Conservation (phyloP, 1,140 invertebrate genomes). For the Heliconius nattereri region DNA sequence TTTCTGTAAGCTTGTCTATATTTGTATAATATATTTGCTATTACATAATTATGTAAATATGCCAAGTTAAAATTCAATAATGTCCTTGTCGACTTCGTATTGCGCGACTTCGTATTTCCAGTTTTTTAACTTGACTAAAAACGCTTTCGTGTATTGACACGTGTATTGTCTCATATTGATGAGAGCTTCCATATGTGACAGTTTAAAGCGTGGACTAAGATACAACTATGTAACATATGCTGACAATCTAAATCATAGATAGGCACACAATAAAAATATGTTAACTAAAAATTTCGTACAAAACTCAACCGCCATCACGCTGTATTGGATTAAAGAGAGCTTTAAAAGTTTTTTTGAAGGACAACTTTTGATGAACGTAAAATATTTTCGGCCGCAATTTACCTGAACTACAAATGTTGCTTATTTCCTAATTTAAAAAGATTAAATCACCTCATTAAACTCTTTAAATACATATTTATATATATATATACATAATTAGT, state of each 20-base stretch:
- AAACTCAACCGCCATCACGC: background rate
- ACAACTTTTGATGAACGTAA: constrained; percentile 4
- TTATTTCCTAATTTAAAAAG: background rate
- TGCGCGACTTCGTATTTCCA: no score
- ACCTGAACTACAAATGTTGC: background rate
- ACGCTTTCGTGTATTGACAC: no score
- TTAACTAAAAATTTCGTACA: background rate
- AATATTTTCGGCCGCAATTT: background rate
- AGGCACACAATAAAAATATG: background rate
- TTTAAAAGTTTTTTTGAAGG: background rate
- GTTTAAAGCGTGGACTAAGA: background rate
- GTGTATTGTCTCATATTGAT: no score
- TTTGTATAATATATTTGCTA: no score
- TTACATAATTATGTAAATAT: no score
- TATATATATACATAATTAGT: background rate
- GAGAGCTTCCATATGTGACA: background rate
- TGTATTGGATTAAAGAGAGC: background rate
- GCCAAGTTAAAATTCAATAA: no score
- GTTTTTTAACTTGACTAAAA: no score
- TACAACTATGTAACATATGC: background rate
- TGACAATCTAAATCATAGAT: background rate
- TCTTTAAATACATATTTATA: no score
- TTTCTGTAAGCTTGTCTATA: no score
- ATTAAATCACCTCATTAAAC: no score
- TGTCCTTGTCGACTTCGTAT: no score